Evolutionary conservation across 2,113 vertebrate genomes (phyloP), one percentile per base, ranked within the genome.

Genomic region (Ondatra zibethicus): DNA sequence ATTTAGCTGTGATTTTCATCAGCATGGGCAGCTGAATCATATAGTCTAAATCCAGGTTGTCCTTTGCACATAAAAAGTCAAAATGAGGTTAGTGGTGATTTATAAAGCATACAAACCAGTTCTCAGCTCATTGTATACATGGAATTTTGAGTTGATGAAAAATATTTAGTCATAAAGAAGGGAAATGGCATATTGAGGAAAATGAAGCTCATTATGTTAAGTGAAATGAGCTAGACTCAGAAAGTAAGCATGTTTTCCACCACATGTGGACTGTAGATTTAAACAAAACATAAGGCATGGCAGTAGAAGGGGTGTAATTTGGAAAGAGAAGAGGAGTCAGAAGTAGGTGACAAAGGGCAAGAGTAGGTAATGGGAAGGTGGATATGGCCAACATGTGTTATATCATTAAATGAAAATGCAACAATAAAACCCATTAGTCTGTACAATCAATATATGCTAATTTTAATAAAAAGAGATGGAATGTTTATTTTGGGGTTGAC

Each of bases 1-100:
- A 94, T 16, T 89, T 93, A 50, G 5, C 66, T 94, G 29, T 75
- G 78, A 94, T 95, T 91, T 95, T 97, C n/a, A 87, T 92, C n/a
- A 78, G 0, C 63, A 3, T 93, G 39, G 77, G 73, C 29, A 92
- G 25, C 13, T 91, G 33, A 92, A 88, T 23, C 50, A 55, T 12
- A 89, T 16, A 73, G 31, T 90, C 33, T 81, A 90, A 92, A 93
- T 93, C 12, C 39, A 76, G 7, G 33, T 92, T 92, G 89, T 33
- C 5, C 19, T 80, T 95, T 93, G 21, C 25, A 80, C 19, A 45
- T 93, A 72, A 45, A 23, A n/a, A 90, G 19, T 81, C 21, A 93
- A 80, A 94, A 91, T 8, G 7, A 29, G 6, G 12, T 65, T 80
- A 31, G 10, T 13, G 6, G 94, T 95, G 31, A 89, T 65, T 96